Base-by-base conservation (phyloP, 2,888 invertebrate genomes). In the Mythimna albipuncta region DNA sequence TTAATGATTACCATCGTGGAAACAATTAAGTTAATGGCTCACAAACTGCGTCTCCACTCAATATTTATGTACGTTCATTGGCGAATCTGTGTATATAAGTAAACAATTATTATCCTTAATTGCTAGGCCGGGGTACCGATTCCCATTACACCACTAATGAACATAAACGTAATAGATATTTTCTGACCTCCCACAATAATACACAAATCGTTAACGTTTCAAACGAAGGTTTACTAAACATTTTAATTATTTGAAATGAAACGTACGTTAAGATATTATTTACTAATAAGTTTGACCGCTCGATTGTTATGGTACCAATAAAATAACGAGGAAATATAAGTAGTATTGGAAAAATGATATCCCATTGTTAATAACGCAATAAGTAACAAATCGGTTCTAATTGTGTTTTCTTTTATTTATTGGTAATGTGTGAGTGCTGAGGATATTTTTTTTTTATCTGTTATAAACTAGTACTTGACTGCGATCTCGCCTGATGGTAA, bases 91-190 rank as follows among this genome's bases (percentile, higher is more conserved):
- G 90, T 94, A 94, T 92, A 93, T 94, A 94, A 92, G 91, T 91
- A 93, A 94, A 93, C 93, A 95, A 95, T 95, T 94, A 96, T 94
- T 94, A 92, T 89, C 90, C 91, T 86, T 96, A 95, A 96, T 95
- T 95, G 95, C 92, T 91, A 87, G 89, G 86, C 89, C 91, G 87
- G 89, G 89, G 89, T 88, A 88, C 89, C 81, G 91, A 87, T 83
- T 93, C 90, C 80, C 83, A 85, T 95, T 95, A 92, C 94, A 89
- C 77, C 89, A 91, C 91, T 96, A 96, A 96, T 95, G 96, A 96
- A 94, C 93, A 91, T 90, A 94, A 90, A 91, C 90, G 96, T 93
- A 95, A 96, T 90, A 91, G 95, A 96, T 95, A 96, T 94, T 95
- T 94, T 94, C 93, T 93, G 92, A 94, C 92, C 92, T 92, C 87